Evolutionary conservation across 1,140 invertebrate species (phyloP).

Genomic region (Hestina assimilis): DNA sequence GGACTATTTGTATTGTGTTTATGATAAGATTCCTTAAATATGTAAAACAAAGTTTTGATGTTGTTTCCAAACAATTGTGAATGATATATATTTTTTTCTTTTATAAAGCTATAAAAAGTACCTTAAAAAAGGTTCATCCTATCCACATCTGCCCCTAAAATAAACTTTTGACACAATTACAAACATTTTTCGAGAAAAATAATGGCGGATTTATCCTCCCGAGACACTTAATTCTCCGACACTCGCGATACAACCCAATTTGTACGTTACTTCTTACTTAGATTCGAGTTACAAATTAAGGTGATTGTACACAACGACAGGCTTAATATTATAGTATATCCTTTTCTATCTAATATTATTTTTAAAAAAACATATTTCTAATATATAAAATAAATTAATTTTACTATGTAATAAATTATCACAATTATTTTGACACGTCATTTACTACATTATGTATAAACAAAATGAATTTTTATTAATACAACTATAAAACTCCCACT

Average conservation of each 20-base stretch:
- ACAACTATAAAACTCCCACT: too few species aligned
- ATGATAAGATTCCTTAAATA: too few species aligned
- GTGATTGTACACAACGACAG: background rate
- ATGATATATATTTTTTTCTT: background rate
- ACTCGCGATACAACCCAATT: slow-evolving; percentile 66
- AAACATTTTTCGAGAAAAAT: slow-evolving; percentile 64
- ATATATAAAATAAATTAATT: too few species aligned
- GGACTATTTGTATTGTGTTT: too few species aligned
- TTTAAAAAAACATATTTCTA: background rate
- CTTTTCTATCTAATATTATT: background rate
- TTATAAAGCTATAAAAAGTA: too few species aligned
- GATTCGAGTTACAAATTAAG: slow-evolving; percentile 23
- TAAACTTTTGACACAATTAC: slow-evolving; percentile 67
- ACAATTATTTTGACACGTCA: too few species aligned
- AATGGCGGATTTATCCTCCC: slow-evolving; percentile 66
- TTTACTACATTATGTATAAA: too few species aligned
- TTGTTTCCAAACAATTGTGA: background rate
- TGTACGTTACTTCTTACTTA: slow-evolving; percentile 58
- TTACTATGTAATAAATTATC: too few species aligned
- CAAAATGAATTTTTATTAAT: too few species aligned
- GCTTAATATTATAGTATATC: background rate
- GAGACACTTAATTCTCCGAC: slow-evolving; percentile 69
- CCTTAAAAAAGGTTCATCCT: too few species aligned
- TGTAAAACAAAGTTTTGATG: background rate
- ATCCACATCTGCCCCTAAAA: slow-evolving; percentile 58